Evolutionary conservation across 2,113 vertebrate species (phyloP), one percentile per base, ranked within the genome.

Genomic region (Toxotes chatareus): DNA sequence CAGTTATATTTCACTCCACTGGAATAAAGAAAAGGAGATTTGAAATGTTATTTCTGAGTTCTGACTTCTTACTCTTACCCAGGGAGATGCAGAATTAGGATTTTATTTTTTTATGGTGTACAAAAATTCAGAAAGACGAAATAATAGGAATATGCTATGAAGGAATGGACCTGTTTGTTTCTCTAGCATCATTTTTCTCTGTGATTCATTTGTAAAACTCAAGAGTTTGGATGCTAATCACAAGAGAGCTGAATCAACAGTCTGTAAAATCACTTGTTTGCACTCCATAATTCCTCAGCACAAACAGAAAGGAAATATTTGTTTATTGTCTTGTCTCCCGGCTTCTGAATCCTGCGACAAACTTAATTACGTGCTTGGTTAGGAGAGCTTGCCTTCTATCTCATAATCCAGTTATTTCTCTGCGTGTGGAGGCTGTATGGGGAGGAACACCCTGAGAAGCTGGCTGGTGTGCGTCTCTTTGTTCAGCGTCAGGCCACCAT

Each of bases 281-380:
- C 46, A 12, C 64, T 40, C 27, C 13, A 19, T 70, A 14, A 61
- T 62, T 73, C 32, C 36, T 71, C 9, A 3, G 6, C 44, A 21
- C 59, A 63, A 80, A 65, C 65, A 73, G 60, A 76, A 11, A 64
- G 51, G 17, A 62, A 36, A 64, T 74, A 38, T 87, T 82, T 83
- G 57, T 53, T 65, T 67, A 13, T n/a, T 49, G 55, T 77, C 66
- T 79, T 38, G 6, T 82, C 74, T 73, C 27, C 21, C 19, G 23
- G 49, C 32, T 5, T 31, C 17, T 5, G 47, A 79, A 61, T 7
- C 19, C 65, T 1, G 31, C 8, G 55, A 49, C 53, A 76, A 84
- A 88, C 59, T 71, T 84, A 79, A 88, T 89, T 46, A 74, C 17
- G 40, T 75, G 65, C 72, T 82, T 76, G 76, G 65, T 74, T 86